A percentile compares a stretch with the other conserved stretches of the same genome.
These are phyloP conservation scores for Hemibagrus guttatus DNA, from an alignment of 2,797 vertebrate genomes.

Conservation along the genomic window DNA sequence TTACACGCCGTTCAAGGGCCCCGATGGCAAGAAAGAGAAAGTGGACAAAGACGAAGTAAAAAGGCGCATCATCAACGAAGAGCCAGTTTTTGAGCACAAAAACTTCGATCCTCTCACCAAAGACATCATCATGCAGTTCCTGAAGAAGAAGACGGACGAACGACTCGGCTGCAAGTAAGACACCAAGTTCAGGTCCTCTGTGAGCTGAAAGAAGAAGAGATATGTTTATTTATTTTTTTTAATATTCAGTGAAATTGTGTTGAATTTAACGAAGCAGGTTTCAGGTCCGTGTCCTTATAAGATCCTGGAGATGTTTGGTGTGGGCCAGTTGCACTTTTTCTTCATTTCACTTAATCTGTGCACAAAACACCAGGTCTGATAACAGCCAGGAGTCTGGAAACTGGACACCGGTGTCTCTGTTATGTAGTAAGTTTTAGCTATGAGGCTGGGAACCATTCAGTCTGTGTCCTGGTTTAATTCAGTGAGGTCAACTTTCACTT, in stretches of 20 bases:
- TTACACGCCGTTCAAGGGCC: slow-evolving; percentile 89
- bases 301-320: background rate
- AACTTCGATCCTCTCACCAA: slow-evolving; percentile 83
- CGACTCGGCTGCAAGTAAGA: slow-evolving; percentile 89
- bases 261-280: background rate
- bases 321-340: too few species aligned
- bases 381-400: background rate
- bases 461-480: background rate
- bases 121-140: slow-evolving; percentile 85
- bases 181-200: too few species aligned
- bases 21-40: slow-evolving; percentile 85
- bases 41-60: slow-evolving; percentile 89
- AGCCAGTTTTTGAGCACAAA: slow-evolving; percentile 83
- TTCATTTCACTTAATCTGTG: background rate
- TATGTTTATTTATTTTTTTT: background rate
- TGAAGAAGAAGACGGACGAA: slow-evolving; percentile 86
- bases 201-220: background rate
- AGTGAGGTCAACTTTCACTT: too few species aligned
- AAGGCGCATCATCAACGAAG: slow-evolving; percentile 85
- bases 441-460: too few species aligned
- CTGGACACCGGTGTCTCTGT: too few species aligned
- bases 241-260: background rate
- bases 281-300: background rate
- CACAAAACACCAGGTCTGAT: background rate
- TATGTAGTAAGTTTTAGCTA: background rate